phyloP scores from a whole-genome alignment of 2,797 vertebrate genomes.

The Petrocephalus sullivani region DNA sequence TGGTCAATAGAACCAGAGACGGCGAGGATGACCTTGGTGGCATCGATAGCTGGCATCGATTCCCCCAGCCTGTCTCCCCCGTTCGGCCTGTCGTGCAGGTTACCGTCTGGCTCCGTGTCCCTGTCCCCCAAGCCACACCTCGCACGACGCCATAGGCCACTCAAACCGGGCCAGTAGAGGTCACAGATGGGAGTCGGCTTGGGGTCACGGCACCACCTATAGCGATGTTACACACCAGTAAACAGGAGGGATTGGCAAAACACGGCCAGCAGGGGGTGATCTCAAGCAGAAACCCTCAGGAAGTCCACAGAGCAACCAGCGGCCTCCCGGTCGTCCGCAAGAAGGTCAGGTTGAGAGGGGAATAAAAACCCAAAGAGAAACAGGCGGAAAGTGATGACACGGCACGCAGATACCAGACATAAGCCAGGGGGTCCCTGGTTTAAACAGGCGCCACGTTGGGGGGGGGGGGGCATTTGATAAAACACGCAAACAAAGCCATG shows the following conservation, averaged over 20 bases:
- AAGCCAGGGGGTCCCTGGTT: background rate
- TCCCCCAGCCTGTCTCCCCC: constrained; percentile 48
- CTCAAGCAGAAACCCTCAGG: background rate
- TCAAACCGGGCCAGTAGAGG: background rate
- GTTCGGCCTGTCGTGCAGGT: constrained; percentile 8
- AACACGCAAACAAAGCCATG: background rate
- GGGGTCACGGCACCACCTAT: background rate
- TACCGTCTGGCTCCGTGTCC: constrained; percentile 3
- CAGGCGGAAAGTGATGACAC: background rate
- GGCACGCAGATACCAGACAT: background rate
- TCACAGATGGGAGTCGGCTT: background rate
- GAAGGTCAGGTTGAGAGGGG: background rate
- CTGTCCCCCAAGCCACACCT: background rate
- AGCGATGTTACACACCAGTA: no score
- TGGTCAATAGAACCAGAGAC: constrained; percentile 19
- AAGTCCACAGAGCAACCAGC: background rate
- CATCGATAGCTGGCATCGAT: constrained; percentile 63
- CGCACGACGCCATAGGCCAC: background rate
- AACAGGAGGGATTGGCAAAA: background rate
- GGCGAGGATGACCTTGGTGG: constrained; percentile 52
- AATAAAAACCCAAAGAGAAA: background rate
- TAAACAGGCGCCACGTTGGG: background rate
- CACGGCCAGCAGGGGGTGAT: background rate
- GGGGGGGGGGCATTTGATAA: background rate
- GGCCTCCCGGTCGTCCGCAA: background rate